These are phyloP conservation scores for Speoplatyrhinus poulsoni DNA, from an alignment of 2,113 vertebrate genomes.

Conservation along the genomic window DNA sequence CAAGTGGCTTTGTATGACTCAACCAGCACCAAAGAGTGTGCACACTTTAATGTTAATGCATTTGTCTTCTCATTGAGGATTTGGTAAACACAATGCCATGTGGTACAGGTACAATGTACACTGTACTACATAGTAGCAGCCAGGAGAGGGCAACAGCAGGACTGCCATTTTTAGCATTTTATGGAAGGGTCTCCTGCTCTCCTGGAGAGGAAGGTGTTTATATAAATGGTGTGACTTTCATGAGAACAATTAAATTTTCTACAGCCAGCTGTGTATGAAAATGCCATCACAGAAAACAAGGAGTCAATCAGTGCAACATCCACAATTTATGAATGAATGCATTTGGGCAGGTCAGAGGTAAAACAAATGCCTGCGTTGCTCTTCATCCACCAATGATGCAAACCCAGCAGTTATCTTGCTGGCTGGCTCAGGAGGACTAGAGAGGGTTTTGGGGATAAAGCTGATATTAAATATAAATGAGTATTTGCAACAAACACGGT, in stretches of 20 bases:
- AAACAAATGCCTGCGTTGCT: conserved; percentile 42
- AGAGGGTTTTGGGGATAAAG: conserved; percentile 61
- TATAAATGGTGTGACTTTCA: conserved; percentile 5
- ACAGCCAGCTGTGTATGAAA: conserved; percentile 38
- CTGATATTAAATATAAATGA: conserved; percentile 72
- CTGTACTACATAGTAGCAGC: background rate
- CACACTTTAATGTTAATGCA: conserved; percentile 33
- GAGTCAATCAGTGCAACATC: conserved; percentile 55
- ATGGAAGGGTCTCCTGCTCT: background rate
- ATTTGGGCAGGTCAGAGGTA: conserved; percentile 25
- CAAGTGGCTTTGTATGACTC: conserved; percentile 51
- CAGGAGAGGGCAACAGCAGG: conserved; percentile 29
- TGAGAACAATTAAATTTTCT: conserved; percentile 41
- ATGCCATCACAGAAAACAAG: conserved; percentile 53
- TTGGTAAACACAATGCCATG: conserved; percentile 23
- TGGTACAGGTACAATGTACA: conserved; percentile 1
- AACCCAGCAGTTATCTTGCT: conserved; percentile 37
- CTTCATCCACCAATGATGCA: conserved; percentile 56
- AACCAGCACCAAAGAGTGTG: conserved; percentile 39
- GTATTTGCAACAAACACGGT: conserved; percentile 72
- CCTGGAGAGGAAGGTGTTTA: conserved; percentile 15
- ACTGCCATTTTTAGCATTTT: conserved; percentile 7
- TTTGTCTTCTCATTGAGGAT: conserved; percentile 43
- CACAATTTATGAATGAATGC: conserved; percentile 63
- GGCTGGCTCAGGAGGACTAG: conserved; percentile 31